phyloP scores from a whole-genome alignment of 2,113 vertebrate species.

The Rhinogobius similis region DNA sequence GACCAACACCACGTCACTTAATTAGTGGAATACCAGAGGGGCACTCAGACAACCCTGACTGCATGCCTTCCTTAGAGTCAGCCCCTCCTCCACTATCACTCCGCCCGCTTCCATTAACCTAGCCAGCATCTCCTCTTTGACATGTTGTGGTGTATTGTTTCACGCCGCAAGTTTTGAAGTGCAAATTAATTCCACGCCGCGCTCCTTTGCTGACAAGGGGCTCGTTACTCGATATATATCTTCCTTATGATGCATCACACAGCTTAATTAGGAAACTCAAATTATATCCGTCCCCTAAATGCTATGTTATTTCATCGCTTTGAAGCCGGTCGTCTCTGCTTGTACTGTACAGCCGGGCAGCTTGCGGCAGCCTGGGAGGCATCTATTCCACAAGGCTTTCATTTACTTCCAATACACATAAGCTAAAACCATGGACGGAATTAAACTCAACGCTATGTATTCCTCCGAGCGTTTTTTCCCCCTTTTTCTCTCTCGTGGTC shows the following conservation, averaged over 20 bases:
- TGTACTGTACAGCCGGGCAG: constrained; percentile 41
- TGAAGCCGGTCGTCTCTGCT: constrained; percentile 48
- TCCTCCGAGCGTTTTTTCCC: constrained; percentile 1
- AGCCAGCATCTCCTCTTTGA: constrained; percentile 31
- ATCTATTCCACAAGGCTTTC: constrained; percentile 62
- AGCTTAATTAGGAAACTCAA: constrained; percentile 57
- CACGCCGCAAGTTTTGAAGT: constrained; percentile 29
- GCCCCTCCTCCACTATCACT: constrained; percentile 21
- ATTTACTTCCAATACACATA: constrained; percentile 48
- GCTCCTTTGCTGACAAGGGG: constrained; percentile 4
- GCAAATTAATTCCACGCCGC: constrained; percentile 34
- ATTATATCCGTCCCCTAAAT: constrained; percentile 64
- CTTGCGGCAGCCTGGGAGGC: constrained; percentile 48
- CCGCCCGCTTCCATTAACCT: constrained; percentile 14
- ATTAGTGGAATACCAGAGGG: constrained; percentile 66
- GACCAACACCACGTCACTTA: constrained; percentile 45
- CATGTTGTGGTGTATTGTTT: constrained; percentile 29
- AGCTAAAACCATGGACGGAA: not conserved
- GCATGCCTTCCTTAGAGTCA: constrained; percentile 11
- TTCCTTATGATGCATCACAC: constrained; percentile 49
- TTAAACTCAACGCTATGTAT: constrained; percentile 18
- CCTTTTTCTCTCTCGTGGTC: constrained; percentile 1
- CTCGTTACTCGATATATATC: constrained; percentile 23
- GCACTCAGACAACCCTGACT: constrained; percentile 49
- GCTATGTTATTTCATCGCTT: constrained; percentile 63